Base-by-base conservation (phyloP, 2,113 vertebrate genomes). In the Anolis carolinensis region DNA sequence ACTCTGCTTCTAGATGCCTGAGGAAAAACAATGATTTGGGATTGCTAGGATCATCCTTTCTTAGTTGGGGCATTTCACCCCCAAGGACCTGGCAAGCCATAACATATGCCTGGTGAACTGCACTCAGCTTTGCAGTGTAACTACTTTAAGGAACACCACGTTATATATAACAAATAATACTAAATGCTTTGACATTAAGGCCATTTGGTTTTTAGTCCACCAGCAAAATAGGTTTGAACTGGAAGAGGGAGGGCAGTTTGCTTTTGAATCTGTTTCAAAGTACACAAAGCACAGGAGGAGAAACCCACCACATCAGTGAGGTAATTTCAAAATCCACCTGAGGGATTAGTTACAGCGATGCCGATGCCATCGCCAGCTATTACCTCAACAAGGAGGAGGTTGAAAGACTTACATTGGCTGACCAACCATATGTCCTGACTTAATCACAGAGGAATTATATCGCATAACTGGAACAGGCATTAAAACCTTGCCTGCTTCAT, bases 371-470 rank as follows among this genome's bases (percentile, higher is more conserved):
- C 68, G 62, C 83, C 83, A 80, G 75, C n/a, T 70, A 85, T 80
- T 81, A 81, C 85, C 30, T 86, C 85, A 86, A 21, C 30, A 65
- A 81, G 55, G 55, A 65, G 59, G 27, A 32, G 68, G 30, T 50
- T 86, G 78, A 36, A 81, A 48, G 52, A 30, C 52, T 80, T 63
- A 63, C 36, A 80, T 6, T 32, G 36, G 30, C 78, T 86, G 55
- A 62, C 68, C 77, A 72, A 62, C 68, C 77, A 72, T 86, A 86
- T 86, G 84, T 86, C 76, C 77, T 72, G 50, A 86, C 68, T 72
- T 86, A 86, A 34, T 81, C 70, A 50, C 55, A 81, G 70, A 84
- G 72, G 72, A 80, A 81, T 81, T 86, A 86, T 50, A 86, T 63
- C 73, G 36, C 78, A 81, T 73, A 81, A 86, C 48, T 86, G 68